phyloP scores from a whole-genome alignment of 2,797 vertebrate genomes.

The Sphaeramia orbicularis region DNA sequence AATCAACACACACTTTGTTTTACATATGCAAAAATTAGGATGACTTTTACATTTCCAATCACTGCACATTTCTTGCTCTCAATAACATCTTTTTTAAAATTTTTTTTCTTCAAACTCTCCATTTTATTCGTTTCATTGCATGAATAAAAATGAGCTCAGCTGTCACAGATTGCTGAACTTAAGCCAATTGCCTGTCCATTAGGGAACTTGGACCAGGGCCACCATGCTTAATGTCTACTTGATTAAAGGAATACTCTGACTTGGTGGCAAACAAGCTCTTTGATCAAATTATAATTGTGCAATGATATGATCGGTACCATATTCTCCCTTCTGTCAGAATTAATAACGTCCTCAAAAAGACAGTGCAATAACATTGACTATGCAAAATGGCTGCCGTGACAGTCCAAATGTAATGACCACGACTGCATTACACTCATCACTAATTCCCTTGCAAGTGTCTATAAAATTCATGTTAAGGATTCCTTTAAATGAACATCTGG shows the following conservation, averaged over 20 bases:
- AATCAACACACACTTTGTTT: slow-evolving; percentile 7
- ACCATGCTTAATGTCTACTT: slow-evolving; percentile 39
- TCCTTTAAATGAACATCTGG: background rate
- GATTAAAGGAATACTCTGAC: slow-evolving; percentile 41
- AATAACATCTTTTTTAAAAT: background rate
- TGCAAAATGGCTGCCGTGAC: background rate
- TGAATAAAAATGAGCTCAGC: slow-evolving; percentile 30
- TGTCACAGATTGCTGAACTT: slow-evolving; percentile 36
- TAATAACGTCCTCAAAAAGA: background rate
- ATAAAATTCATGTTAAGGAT: background rate
- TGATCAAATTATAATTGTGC: slow-evolving; percentile 24
- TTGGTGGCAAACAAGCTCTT: slow-evolving; percentile 17
- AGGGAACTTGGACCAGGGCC: slow-evolving; percentile 49
- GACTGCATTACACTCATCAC: background rate
- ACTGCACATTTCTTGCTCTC: slow-evolving; percentile 6
- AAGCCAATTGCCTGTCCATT: slow-evolving; percentile 47
- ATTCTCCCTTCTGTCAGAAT: slow-evolving; percentile 23
- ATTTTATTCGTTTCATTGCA: slow-evolving; percentile 7
- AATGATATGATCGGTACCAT: slow-evolving; percentile 18
- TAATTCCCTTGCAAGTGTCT: background rate
- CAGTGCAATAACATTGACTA: background rate
- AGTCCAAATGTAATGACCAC: background rate
- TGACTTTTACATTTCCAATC: slow-evolving; percentile 4
- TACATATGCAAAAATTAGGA: slow-evolving; percentile 3
- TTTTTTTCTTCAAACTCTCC: background rate